Evolutionary conservation across 2,797 vertebrate species (phyloP).

Genomic region (Rachycentron canadum): DNA sequence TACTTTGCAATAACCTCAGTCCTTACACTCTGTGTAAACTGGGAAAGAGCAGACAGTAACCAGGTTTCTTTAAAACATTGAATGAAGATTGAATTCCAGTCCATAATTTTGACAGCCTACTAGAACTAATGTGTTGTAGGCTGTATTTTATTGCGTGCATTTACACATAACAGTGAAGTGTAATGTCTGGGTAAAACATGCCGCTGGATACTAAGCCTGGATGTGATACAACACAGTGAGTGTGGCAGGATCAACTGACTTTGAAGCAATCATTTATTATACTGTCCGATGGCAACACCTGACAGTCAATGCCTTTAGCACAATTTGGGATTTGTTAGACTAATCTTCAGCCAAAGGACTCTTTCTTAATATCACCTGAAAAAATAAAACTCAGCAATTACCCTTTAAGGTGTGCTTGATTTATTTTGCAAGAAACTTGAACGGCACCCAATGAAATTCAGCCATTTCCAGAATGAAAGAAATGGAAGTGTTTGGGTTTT

Average conservation of each 20-base stretch:
- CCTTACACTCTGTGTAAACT: too few species aligned
- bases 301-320: slow-evolving; percentile 36
- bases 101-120: not conserved
- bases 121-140: slow-evolving; percentile 10
- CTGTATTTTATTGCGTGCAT: slow-evolving; percentile 21
- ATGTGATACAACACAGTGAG: slow-evolving; percentile 3
- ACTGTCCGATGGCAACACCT: slow-evolving; percentile 38
- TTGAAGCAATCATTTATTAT: slow-evolving; percentile 61
- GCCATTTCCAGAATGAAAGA: slow-evolving; percentile 7
- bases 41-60: not conserved
- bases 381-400: slow-evolving; percentile 34
- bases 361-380: slow-evolving; percentile 36
- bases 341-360: slow-evolving; percentile 33
- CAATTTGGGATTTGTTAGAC: slow-evolving; percentile 45
- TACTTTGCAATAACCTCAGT: too few species aligned
- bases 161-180: slow-evolving; percentile 17
- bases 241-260: slow-evolving; percentile 48
- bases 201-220: slow-evolving; percentile 22
- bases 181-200: slow-evolving; percentile 4
- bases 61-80: not conserved
- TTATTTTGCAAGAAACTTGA: slow-evolving; percentile 32
- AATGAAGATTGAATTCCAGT: slow-evolving; percentile 12
- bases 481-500: slow-evolving; percentile 34
- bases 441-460: slow-evolving; percentile 22
- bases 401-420: slow-evolving; percentile 44